These are phyloP conservation scores for Bugula neritina DNA, from an alignment of 2,888 invertebrate genomes.

Conservation along the genomic window DNA sequence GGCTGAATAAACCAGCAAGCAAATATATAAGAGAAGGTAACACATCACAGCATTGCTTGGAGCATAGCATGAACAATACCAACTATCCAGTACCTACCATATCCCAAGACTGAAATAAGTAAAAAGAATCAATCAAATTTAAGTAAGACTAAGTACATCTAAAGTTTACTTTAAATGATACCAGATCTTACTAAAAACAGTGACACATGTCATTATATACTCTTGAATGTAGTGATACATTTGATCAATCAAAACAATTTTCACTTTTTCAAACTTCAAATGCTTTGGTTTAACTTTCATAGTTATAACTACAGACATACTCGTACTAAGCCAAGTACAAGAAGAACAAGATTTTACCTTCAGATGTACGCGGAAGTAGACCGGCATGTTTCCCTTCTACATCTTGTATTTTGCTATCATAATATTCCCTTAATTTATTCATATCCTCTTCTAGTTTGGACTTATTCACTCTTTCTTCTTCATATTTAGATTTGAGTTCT, in stretches of 20 bases:
- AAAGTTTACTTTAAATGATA: too few relatives aligned
- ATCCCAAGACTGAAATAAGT: conserved; percentile 12
- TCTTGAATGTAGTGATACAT: too few relatives aligned
- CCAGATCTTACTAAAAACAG: too few relatives aligned
- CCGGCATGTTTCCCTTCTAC: conserved; percentile 14
- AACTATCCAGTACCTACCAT: too few relatives aligned
- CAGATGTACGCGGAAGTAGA: not conserved
- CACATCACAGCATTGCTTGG: not conserved
- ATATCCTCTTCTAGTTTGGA: conserved; percentile 61
- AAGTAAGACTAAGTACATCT: too few relatives aligned
- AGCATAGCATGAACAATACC: too few relatives aligned
- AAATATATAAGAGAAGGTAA: not conserved
- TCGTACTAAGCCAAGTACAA: not conserved
- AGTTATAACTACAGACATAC: not conserved
- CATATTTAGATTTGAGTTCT: conserved; percentile 57
- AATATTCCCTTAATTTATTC: conserved; percentile 57
- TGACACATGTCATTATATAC: too few relatives aligned
- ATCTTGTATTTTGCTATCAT: conserved; percentile 55
- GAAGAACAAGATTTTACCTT: conserved; percentile 17
- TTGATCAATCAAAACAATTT: too few relatives aligned
- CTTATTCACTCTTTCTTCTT: conserved; percentile 55
- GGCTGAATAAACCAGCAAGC: too few relatives aligned
- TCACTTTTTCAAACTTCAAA: too few relatives aligned
- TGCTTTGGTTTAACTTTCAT: too few relatives aligned
- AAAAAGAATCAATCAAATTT: too few relatives aligned